These are phyloP conservation scores for Neodiprion fabricii DNA, from an alignment of 1,140 invertebrate species.

Conservation along the genomic window DNA sequence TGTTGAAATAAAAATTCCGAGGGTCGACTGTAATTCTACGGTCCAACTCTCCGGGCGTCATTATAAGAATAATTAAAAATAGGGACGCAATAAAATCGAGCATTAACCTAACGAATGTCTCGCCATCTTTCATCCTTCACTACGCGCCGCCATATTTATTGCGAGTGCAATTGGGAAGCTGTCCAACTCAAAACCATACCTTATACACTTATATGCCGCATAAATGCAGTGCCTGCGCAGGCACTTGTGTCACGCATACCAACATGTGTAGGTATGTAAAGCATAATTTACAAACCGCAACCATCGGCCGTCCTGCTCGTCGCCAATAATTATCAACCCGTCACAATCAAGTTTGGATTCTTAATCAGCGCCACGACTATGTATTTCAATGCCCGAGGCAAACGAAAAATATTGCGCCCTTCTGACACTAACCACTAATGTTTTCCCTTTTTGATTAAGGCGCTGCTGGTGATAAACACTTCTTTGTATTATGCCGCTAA, in stretches of 20 bases:
- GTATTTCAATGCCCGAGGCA: no score
- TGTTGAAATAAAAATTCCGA: background rate
- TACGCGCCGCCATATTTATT: slow-evolving; percentile 46
- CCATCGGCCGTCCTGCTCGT: no score
- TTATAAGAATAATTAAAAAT: slow-evolving; percentile 59
- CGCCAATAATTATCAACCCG: no score
- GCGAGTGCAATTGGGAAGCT: slow-evolving; percentile 54
- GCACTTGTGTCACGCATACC: no score
- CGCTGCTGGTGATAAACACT: no score
- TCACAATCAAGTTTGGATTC: no score
- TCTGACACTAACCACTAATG: no score
- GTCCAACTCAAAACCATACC: slow-evolving; percentile 50
- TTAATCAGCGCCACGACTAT: no score
- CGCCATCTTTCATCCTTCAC: slow-evolving; percentile 43
- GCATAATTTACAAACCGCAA: background rate
- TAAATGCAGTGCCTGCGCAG: no score
- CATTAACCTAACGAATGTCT: slow-evolving; percentile 56
- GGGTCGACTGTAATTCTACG: slow-evolving; percentile 16
- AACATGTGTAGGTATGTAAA: background rate
- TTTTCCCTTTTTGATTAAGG: no score
- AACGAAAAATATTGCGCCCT: no score
- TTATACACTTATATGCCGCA: background rate
- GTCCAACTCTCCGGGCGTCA: slow-evolving; percentile 45
- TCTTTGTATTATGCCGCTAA: no score
- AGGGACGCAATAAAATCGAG: slow-evolving; percentile 56